A percentile compares a stretch with the other conserved stretches of the same genome.
These are phyloP conservation scores for Ophiothrix spiculata DNA, from an alignment of 35 echinoderm and acorn worm genomes.

Conservation along the genomic window DNA sequence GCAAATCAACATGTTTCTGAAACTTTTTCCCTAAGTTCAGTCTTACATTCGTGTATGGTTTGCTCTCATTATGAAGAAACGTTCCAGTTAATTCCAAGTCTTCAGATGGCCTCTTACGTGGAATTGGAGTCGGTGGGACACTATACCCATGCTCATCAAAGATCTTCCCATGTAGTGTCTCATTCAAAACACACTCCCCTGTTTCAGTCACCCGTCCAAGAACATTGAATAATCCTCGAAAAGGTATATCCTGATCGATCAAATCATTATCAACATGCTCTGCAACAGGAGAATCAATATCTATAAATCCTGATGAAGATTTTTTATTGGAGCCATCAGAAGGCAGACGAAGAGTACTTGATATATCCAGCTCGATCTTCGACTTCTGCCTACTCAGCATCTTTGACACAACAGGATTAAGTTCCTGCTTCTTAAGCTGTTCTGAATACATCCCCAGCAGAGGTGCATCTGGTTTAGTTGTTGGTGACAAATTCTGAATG, in stretches of 20 bases:
- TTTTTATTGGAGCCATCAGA: background rate
- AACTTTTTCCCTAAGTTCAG: conserved; percentile 35
- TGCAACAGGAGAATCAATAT: too few relatives aligned
- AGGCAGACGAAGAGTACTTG: background rate
- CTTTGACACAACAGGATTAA: background rate
- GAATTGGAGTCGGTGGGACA: background rate
- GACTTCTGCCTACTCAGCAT: background rate
- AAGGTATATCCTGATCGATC: background rate
- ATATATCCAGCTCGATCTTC: background rate
- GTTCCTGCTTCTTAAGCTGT: conserved; percentile 10
- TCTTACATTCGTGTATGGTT: conserved; percentile 27
- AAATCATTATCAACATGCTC: too few relatives aligned
- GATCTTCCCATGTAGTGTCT: background rate
- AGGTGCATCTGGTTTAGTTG: conserved; percentile 10
- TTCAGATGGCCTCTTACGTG: background rate
- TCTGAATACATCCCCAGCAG: conserved; percentile 9
- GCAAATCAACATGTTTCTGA: conserved; percentile 23
- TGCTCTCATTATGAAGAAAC: background rate
- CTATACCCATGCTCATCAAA: background rate
- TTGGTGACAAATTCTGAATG: conserved; percentile 35
- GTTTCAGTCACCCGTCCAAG: background rate
- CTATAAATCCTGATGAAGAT: too few relatives aligned
- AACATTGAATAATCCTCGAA: background rate
- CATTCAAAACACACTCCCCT: background rate
- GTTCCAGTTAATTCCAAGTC: background rate